Evolutionary conservation across 2,888 invertebrate genomes (phyloP).

Genomic region (Sinohyriopsis cumingii): DNA sequence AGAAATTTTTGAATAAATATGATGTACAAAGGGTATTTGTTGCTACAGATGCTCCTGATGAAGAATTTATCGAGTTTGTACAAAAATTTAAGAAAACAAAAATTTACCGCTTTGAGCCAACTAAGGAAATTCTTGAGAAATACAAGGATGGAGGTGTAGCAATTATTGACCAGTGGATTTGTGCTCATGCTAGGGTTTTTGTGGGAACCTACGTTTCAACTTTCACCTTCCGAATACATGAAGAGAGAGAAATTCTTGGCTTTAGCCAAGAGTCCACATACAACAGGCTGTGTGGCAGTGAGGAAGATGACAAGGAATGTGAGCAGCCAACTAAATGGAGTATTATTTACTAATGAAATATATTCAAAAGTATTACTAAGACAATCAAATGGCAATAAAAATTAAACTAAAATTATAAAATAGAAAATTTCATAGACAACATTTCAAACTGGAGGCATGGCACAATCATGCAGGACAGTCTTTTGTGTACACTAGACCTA

Average conservation of each 20-base stretch:
- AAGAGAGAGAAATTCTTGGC: constrained; percentile 95
- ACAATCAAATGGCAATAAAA: too few species aligned
- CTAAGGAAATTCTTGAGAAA: constrained; percentile 50
- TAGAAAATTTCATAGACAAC: too few species aligned
- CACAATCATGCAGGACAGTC: too few species aligned
- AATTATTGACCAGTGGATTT: constrained; percentile 96
- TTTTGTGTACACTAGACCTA: too few species aligned
- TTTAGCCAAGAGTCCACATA: constrained; percentile 87
- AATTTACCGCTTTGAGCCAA: constrained; percentile 58
- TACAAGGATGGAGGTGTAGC: constrained; percentile 90
- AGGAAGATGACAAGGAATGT: constrained; percentile 78
- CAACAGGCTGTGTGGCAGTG: constrained; percentile 83
- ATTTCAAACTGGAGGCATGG: too few species aligned
- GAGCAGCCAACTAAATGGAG: constrained; percentile 84
- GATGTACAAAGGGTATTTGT: constrained; percentile 81
- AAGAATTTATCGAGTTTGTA: constrained; percentile 73
- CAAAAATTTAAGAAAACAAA: constrained; percentile 70
- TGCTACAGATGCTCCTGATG: constrained; percentile 85
- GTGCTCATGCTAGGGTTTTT: constrained; percentile 89
- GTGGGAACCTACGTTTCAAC: constrained; percentile 96
- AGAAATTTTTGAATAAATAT: constrained; percentile 76
- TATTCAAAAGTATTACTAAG: background rate
- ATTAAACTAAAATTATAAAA: too few species aligned
- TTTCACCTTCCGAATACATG: constrained; percentile 96
- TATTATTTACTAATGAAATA: constrained; percentile 40